Evolutionary conservation across 2,797 vertebrate genomes (phyloP), one percentile per base, ranked within the genome.

Genomic region (Lophius americanus): DNA sequence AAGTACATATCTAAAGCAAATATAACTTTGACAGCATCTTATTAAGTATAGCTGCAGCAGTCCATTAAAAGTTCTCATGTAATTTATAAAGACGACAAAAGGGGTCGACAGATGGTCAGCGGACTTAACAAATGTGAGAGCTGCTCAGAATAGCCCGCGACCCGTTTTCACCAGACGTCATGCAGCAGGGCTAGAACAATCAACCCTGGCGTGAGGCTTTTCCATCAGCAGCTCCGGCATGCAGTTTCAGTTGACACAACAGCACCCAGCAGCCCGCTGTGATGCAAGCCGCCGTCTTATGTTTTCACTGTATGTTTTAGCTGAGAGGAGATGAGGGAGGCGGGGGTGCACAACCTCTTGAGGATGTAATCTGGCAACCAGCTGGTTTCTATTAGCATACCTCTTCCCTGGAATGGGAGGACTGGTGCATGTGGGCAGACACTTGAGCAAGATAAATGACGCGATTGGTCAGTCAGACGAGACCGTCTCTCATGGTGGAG

Each of bases 341-440:
- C 11, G 14, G 68, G 66, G 75, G 69, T 4, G 61, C 14, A 14
- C 23, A 41, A 42, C 23, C 51, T 61, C 78, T 44, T 36, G 69
- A 88, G 85, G 86, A 90, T 90, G 76, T 51, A 80, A 82, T 65
- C 12, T 14, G 64, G 82, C 75, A 82, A 83, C 83, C 93, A 94
- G 92, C 92, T 94, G 94, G 80, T 89, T 94, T 62, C 76, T 82
- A 94, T 94, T 93, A 93, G 68, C 92, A 91, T 92, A 85, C 87
- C 88, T 92, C 81, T 81, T 73, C 76, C 70, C 63, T 60, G 48
- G 81, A 90, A 88, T 39, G 71, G 75, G 81, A 82, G 79, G 82
- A 76, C 83, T 74, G 76, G 79, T 80, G 84, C 76, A 88, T 84
- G 85, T 67, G 74, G 86, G 85, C 81, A 88, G 91, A 91, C 79